A percentile compares a stretch with the other conserved stretches of the same genome.
Evolutionary conservation across 1,140 invertebrate genomes (phyloP).

Genomic region (Neelides sp.): DNA sequence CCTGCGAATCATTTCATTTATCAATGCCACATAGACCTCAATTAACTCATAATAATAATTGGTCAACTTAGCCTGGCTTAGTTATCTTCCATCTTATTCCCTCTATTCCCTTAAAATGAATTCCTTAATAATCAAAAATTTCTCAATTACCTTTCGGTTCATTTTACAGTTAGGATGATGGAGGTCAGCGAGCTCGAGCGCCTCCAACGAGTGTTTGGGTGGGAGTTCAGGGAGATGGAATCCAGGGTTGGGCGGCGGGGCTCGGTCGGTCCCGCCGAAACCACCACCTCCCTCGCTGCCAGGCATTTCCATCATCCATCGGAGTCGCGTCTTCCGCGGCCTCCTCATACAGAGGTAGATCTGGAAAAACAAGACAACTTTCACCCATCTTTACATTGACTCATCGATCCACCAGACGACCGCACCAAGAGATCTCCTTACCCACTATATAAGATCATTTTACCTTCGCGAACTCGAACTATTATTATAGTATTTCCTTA

Average conservation of each 20-base stretch:
- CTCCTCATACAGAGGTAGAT: slow-evolving; percentile 72
- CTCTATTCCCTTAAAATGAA: slow-evolving; percentile 32
- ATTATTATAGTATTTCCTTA: no score
- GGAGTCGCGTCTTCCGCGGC: slow-evolving; percentile 75
- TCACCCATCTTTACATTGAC: no score
- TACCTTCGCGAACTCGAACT: no score
- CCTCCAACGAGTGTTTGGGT: slow-evolving; percentile 54
- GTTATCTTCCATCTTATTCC: slow-evolving; percentile 13
- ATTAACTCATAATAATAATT: no score
- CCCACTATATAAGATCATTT: no score
- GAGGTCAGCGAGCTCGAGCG: slow-evolving; percentile 84
- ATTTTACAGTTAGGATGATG: slow-evolving; percentile 94
- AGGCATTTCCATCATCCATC: slow-evolving; percentile 98
- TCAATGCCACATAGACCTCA: no score
- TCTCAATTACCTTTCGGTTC: slow-evolving; percentile 55
- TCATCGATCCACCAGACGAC: no score
- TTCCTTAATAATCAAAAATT: no score
- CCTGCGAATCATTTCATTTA: no score
- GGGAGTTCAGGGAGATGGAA: slow-evolving; percentile 63
- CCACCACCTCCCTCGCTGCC: slow-evolving; percentile 43
- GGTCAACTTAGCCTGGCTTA: no score
- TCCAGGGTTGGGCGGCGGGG: slow-evolving; percentile 61
- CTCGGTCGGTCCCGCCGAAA: slow-evolving; percentile 35
- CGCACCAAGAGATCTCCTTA: no score
- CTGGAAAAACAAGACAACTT: slow-evolving; percentile 37